Evolutionary conservation across 1,140 invertebrate species (phyloP), one percentile per base, ranked within the genome.

Genomic region (Lepidotrigona ventralis): DNA sequence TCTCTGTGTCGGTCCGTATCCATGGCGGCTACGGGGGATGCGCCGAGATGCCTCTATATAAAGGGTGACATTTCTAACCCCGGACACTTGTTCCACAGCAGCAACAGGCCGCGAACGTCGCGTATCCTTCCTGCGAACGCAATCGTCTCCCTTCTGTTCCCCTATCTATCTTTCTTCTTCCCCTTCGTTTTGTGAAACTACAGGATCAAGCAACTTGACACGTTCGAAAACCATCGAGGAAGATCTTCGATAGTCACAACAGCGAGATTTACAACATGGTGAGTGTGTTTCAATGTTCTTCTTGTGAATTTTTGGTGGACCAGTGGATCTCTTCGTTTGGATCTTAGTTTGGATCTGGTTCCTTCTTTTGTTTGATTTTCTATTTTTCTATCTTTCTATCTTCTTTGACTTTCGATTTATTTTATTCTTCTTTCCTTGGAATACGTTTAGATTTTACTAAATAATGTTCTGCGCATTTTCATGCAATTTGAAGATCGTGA

Each of bases 61-160:
- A 93, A 93, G 91, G 88, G 90, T 92, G 90, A 91, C 90, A 92
- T 93, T 90, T 91, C 91, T 84, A 90, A 92, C 91, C 88, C 90
- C 86, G 84, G 85, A 90, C 91, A 93, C 93, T 93, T 89, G 85
- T 88, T 79, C 87, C 89, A 91, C 70, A 29, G 64, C 80, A 87
- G 68, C 85, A 85, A 78, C 73, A 83, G 78, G 81, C 66, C 58
- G 81, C 83, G 56, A 80, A 78, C 80, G 73, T 68, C 72, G 58
- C 54, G 63, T 60, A 64, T 58, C 14, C 39, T n/a, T 39, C 26
- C 14, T 58, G 53, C 33, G 53, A 23, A 51, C 78, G 70, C 70
- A 26, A 46, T 69, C 9, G 19, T 33, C 68, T 23, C 76, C 53
- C 73, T n/a, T 71, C 58, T 72, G 26, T 63, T 69, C 58, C 26